Percentiles rank a stretch among this genome's conserved stretches.
Evolutionary conservation across 2,888 invertebrate genomes (phyloP).

Genomic region (Brachylomia viminalis): DNA sequence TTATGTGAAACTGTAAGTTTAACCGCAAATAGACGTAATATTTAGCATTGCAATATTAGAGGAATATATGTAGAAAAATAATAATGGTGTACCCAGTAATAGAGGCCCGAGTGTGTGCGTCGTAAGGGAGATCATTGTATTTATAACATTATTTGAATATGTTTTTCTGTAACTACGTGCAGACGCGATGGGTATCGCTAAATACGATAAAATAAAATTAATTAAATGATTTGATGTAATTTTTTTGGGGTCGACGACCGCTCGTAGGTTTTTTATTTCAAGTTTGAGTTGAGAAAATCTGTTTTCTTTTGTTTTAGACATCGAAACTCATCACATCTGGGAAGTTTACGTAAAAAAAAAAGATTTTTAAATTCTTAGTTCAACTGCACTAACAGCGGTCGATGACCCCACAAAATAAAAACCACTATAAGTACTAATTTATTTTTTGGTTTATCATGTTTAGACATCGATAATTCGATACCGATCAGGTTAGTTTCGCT

Average conservation of each 20-base stretch:
- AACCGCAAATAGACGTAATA: neutral
- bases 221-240: neutral
- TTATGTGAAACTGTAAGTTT: neutral
- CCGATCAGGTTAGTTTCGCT: too few species aligned
- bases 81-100: too few species aligned
- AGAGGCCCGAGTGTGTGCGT: slow-evolving; percentile 2
- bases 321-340: neutral
- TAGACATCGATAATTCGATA: too few species aligned
- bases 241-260: neutral
- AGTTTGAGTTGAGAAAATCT: neutral
- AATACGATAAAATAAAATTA: neutral
- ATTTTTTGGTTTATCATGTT: neutral
- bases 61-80: neutral
- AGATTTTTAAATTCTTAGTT: too few species aligned
- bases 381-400: too few species aligned
- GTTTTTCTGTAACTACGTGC: neutral
- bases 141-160: slow-evolving; percentile 5
- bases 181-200: neutral
- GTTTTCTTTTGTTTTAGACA: neutral
- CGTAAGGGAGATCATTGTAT: slow-evolving; percentile 3
- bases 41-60: slow-evolving; percentile 14
- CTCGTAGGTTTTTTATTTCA: neutral
- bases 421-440: too few species aligned
- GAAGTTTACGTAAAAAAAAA: neutral
- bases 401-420: too few species aligned